Percentiles rank a stretch among this genome's conserved stretches.
Evolutionary conservation across 2,797 vertebrate genomes (phyloP).

Genomic region (Dipus sagitta): DNA sequence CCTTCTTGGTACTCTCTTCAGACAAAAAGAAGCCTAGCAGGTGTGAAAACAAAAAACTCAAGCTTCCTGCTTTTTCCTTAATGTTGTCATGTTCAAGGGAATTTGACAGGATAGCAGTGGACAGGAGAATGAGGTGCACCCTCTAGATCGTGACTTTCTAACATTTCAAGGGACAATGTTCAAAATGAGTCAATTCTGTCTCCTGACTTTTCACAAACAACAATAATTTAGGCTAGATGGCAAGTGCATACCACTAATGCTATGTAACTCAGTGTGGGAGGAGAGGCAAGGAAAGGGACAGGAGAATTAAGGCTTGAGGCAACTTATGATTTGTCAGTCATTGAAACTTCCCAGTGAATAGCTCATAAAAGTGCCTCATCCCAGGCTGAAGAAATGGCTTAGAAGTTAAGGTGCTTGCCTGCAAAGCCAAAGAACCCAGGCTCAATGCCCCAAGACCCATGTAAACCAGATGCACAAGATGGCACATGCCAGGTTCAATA

Average conservation of each 20-base stretch:
- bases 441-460: too few relatives aligned
- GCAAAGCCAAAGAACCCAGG: too few relatives aligned
- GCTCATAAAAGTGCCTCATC: conserved; percentile 56
- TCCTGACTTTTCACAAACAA: not conserved
- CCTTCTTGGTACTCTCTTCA: not conserved
- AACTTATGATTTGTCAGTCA: conserved; percentile 58
- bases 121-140: not conserved
- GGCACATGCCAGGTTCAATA: too few relatives aligned
- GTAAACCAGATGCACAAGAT: too few relatives aligned
- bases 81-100: conserved; percentile 40
- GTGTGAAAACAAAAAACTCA: not conserved
- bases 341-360: conserved; percentile 33
- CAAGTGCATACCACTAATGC: not conserved
- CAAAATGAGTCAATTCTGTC: not conserved
- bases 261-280: not conserved
- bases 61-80: conserved; percentile 50
- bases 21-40: not conserved
- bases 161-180: not conserved
- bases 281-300: not conserved
- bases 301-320: conserved; percentile 67
- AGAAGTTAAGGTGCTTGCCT: too few relatives aligned
- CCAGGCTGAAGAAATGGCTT: not conserved
- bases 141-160: not conserved
- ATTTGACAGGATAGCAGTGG: not conserved
- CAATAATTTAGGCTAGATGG: conserved; percentile 16